Evolutionary conservation across 2,113 vertebrate genomes (phyloP), one percentile per base, ranked within the genome.

Genomic region (Bostrychus sinensis): DNA sequence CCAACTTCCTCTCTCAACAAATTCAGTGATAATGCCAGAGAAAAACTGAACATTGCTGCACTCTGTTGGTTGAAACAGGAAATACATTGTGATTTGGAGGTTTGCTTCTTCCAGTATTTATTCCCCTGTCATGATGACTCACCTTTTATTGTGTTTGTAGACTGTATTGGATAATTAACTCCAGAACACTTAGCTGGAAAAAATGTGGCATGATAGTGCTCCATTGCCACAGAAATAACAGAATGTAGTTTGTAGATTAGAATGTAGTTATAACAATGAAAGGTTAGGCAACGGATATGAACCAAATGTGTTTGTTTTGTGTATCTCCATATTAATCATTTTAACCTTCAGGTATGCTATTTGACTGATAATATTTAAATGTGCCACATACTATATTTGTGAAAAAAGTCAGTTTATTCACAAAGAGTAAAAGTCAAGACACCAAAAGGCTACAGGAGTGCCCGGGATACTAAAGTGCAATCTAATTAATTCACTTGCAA

Each of bases 41-140:
- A 51, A 80, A 67, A 43, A 30, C 70, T 7, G 38, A 42, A 19
- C 45, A 11, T 32, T 74, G 2, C 85, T 86, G 86, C 50, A 80
- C 70, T 77, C 88, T 84, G 16, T 1, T 80, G 88, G 70, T 17
- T n/a, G 7, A 72, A 34, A 13, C 0, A 10, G 23, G 28, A 56
- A 0, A 14, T 69, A 64, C 72, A 74, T 28, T 19, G 9, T 16
- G 39, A n/a, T 54, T 55, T 37, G 20, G 26, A 23, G 56, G 39
- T 26, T 59, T 28, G 41, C 17, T 43, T 10, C 41, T 23, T 13
- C 11, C 5, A 3, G 6, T 19, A 7, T 46, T 22, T 11, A 9
- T 45, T 3, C 30, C 5, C 8, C 4, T 20, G 19, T 9, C 42
- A 22, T 12, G 19, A 5, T 50, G 46, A 51, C 48, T 28, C 25